phyloP scores from a whole-genome alignment of 1,140 invertebrate species.

The Bathynomus jamesi region DNA sequence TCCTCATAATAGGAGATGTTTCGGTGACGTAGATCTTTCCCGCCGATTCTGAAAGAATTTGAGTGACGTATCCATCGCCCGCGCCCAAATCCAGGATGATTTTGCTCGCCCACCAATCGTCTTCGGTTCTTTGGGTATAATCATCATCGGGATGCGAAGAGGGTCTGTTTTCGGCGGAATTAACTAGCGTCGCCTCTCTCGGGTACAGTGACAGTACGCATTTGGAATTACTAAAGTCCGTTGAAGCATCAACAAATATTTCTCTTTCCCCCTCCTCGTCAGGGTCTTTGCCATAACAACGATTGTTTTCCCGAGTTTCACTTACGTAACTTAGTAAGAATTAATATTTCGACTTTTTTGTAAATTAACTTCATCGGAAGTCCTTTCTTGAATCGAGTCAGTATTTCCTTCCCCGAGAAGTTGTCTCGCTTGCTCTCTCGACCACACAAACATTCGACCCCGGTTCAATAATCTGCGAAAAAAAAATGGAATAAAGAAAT shows the following conservation, averaged over 20 bases:
- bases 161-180: no score
- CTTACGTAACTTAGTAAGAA: no score
- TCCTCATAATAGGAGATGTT: conserved; percentile 72
- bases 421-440: conserved; percentile 60
- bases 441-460: conserved; percentile 90
- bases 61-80: conserved; percentile 81
- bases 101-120: conserved; percentile 40
- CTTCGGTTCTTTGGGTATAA: conserved; percentile 41
- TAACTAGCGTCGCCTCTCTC: no score
- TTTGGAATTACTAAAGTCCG: no score
- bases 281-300: no score
- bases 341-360: no score
- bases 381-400: no score
- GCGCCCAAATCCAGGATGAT: conserved; percentile 76
- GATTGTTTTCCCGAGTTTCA: no score
- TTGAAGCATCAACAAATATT: not conserved
- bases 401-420: conserved; percentile 55
- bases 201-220: no score
- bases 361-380: no score
- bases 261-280: not conserved
- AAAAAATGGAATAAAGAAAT: conserved; percentile 34
- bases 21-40: conserved; percentile 71
- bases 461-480: conserved; percentile 63
- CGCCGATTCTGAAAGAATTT: conserved; percentile 58
- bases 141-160: not conserved